Conservation (phyloP, 1,140 invertebrate genomes). For the Leptonema lineaticorne region DNA sequence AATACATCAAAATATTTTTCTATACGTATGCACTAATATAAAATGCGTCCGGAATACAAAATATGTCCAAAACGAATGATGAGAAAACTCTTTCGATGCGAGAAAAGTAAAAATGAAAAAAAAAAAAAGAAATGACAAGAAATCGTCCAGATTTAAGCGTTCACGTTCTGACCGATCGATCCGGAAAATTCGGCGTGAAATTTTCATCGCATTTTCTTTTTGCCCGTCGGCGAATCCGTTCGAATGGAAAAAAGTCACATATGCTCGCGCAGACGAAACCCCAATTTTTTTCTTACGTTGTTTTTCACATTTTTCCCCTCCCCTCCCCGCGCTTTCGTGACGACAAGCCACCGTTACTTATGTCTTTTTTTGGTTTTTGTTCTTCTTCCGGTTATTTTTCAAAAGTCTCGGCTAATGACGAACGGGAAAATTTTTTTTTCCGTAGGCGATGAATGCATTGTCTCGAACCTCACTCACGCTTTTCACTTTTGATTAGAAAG, state of each 20-base stretch:
- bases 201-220: conserved; percentile 17
- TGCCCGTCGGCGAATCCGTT: too few relatives aligned
- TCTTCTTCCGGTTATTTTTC: neutral
- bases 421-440: conserved; percentile 14
- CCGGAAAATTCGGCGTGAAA: conserved; percentile 14
- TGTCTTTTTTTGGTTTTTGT: too few relatives aligned
- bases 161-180: neutral
- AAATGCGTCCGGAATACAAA: too few relatives aligned
- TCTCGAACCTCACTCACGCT: neutral
- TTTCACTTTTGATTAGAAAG: conserved; percentile 26
- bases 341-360: too few relatives aligned
- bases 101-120: neutral
- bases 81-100: too few relatives aligned
- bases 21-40: too few relatives aligned
- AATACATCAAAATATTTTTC: too few relatives aligned
- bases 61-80: neutral
- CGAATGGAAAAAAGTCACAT: conserved; percentile 6
- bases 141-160: neutral
- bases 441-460: neutral
- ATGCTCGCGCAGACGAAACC: neutral
- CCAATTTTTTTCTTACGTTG: neutral
- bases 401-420: conserved; percentile 24
- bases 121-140: neutral
- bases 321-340: neutral
- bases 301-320: neutral